Percentiles rank a stretch among this genome's conserved stretches.
phyloP scores from a whole-genome alignment of 2,797 vertebrate species.

The Peromyscus nudipes region DNA sequence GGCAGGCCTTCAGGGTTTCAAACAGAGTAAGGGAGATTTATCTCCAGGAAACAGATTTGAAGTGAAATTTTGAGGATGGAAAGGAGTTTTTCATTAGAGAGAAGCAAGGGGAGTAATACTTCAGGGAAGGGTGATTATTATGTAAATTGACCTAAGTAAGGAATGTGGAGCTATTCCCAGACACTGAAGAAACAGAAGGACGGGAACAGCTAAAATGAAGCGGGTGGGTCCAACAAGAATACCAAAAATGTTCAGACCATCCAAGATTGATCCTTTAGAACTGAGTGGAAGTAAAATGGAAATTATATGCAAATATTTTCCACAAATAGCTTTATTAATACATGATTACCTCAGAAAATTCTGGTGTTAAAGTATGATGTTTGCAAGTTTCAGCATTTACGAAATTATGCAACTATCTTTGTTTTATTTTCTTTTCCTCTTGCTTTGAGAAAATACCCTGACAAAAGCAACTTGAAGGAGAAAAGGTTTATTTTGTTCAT shows the following conservation, averaged over 20 bases:
- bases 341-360: neutral
- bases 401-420: neutral
- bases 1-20: neutral
- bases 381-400: neutral
- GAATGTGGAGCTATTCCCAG: neutral
- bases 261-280: neutral
- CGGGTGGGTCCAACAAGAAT: neutral
- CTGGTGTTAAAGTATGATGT: neutral
- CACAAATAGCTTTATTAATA: neutral
- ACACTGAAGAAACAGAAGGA: neutral
- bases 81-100: neutral
- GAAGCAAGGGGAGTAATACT: neutral
- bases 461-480: neutral
- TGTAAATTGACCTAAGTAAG: neutral
- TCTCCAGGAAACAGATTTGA: neutral
- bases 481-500: neutral
- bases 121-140: neutral
- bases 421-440: neutral
- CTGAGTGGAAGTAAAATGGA: neutral
- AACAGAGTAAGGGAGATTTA: accelerated
- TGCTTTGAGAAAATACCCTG: neutral
- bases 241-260: neutral
- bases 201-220: neutral
- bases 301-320: neutral
- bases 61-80: neutral